These are phyloP conservation scores for Melanotaenia pygmaea DNA, from an alignment of 2,797 vertebrate genomes.

Conservation along the genomic window DNA sequence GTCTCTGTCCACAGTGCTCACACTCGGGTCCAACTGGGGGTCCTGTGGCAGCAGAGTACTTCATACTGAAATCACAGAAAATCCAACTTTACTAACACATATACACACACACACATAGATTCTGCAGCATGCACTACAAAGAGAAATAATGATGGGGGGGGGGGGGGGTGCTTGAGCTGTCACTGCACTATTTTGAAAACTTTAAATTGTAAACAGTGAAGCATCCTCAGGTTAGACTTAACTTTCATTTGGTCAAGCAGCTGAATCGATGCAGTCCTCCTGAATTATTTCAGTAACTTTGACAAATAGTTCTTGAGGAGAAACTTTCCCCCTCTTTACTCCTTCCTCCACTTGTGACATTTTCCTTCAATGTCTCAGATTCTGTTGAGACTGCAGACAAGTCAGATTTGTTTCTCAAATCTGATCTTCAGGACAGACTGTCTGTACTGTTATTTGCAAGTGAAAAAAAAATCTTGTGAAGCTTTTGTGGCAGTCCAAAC, in stretches of 20 bases:
- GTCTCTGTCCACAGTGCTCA: constrained; percentile 89
- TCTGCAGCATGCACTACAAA: neutral
- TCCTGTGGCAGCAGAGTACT: constrained; percentile 88
- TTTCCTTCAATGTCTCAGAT: neutral
- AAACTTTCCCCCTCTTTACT: neutral
- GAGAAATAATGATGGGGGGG: neutral
- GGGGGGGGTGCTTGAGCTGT: neutral
- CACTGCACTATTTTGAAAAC: neutral
- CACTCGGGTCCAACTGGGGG: constrained; percentile 86
- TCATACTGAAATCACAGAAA: constrained; percentile 81
- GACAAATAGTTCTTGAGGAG: neutral
- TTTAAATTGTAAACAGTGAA: neutral
- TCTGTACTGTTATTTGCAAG: neutral
- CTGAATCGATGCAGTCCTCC: neutral
- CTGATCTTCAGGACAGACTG: neutral
- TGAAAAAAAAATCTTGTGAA: neutral
- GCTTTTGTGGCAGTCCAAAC: neutral
- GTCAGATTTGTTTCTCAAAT: neutral
- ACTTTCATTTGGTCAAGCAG: neutral
- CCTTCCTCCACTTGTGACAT: neutral
- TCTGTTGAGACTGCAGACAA: neutral
- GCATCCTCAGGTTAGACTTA: too few relatives aligned
- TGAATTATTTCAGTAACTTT: neutral
- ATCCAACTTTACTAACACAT: neutral
- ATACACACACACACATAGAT: neutral